Conservation (phyloP, 2,888 invertebrate genomes). For the Polydesmus complanatus region DNA sequence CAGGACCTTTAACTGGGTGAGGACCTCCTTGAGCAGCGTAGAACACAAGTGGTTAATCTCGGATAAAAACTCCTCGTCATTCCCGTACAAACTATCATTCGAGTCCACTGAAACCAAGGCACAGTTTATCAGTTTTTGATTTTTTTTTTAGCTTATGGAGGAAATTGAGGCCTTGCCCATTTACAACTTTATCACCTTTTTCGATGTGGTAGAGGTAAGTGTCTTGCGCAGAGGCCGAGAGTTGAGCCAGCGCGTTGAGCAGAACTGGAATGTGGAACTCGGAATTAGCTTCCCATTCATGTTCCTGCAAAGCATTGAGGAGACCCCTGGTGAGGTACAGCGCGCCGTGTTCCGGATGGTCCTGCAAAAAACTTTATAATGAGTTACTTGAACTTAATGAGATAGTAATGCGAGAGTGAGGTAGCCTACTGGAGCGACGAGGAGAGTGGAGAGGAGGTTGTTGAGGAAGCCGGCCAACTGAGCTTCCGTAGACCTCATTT, state of each 20-base stretch:
- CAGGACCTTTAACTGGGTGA: slow-evolving; percentile 52
- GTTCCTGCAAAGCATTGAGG: slow-evolving; percentile 62
- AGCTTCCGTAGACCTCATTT: slow-evolving; percentile 53
- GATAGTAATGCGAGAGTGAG: neutral
- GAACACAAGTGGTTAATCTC: slow-evolving; percentile 64
- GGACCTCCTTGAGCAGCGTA: slow-evolving; percentile 60
- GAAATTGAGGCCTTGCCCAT: no score
- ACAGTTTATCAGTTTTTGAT: neutral
- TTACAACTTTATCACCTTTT: no score
- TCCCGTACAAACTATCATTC: slow-evolving; percentile 81
- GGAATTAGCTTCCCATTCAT: slow-evolving; percentile 38
- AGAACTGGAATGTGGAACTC: slow-evolving; percentile 48
- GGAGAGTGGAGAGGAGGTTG: slow-evolving; percentile 64
- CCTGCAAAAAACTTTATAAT: slow-evolving; percentile 38
- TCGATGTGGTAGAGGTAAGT: slow-evolving; percentile 73
- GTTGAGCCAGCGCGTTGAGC: slow-evolving; percentile 58
- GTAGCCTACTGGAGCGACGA: slow-evolving; percentile 56
- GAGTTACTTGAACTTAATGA: neutral
- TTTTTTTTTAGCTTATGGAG: slow-evolving; percentile 1
- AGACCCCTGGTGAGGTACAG: slow-evolving; percentile 65
- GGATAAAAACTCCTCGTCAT: slow-evolving; percentile 67
- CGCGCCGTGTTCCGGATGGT: slow-evolving; percentile 76
- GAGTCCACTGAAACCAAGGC: slow-evolving; percentile 83
- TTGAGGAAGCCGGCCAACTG: slow-evolving; percentile 35
- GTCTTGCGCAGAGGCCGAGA: slow-evolving; percentile 66